These are phyloP conservation scores for Chamaea fasciata DNA, from an alignment of 2,113 vertebrate genomes.

Conservation along the genomic window DNA sequence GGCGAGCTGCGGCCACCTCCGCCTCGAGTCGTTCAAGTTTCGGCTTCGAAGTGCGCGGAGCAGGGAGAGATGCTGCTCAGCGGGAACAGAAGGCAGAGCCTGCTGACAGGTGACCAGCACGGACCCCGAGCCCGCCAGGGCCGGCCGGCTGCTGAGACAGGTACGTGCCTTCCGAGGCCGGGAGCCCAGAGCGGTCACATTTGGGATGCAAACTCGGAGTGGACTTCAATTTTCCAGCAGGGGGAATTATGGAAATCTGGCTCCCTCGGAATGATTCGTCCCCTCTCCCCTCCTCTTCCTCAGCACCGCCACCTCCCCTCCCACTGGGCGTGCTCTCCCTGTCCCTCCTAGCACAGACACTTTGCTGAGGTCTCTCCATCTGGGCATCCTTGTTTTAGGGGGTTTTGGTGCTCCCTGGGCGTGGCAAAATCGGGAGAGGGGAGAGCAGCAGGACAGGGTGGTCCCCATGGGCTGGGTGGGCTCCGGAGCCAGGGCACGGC, in stretches of 20 bases:
- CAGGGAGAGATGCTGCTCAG: conserved; percentile 14
- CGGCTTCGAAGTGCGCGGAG: conserved; percentile 20
- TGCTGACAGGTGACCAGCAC: conserved; percentile 30
- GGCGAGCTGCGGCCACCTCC: neutral
- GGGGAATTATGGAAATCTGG: neutral
- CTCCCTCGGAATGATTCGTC: neutral
- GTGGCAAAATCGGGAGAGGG: fast-evolving
- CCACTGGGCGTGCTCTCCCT: neutral
- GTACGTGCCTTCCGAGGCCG: conserved; percentile 42
- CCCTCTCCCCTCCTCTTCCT: neutral
- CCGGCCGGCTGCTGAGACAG: conserved; percentile 53
- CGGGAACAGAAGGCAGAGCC: conserved; percentile 44
- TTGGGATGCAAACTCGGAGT: conserved; percentile 37
- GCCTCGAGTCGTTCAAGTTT: conserved; percentile 16
- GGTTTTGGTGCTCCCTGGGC: neutral
- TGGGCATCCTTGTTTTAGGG: neutral
- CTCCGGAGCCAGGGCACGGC: neutral
- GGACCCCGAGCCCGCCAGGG: neutral
- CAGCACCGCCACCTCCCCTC: neutral
- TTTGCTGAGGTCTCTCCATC: neutral
- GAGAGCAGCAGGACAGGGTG: neutral
- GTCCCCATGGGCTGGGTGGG: neutral
- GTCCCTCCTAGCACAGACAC: neutral
- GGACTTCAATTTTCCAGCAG: conserved; percentile 15
- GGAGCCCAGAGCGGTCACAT: neutral